Evolutionary conservation across 2,888 invertebrate species (phyloP), one percentile per base, ranked within the genome.

Genomic region (Hesperia comma): DNA sequence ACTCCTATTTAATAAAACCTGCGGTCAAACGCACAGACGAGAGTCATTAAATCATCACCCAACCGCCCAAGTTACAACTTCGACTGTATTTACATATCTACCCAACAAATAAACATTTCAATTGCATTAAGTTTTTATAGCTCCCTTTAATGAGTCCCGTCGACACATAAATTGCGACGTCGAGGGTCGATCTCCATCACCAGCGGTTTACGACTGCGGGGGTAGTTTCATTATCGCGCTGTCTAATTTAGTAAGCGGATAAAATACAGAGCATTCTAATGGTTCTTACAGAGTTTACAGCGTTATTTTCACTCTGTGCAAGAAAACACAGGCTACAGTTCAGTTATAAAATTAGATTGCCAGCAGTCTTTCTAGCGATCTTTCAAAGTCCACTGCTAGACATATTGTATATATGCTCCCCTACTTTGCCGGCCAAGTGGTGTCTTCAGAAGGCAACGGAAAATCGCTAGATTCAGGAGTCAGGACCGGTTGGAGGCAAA

Each of bases 101-200:
- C 55, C 33, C 32, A 14, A 43, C 41, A 58, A 58, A 43, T 41
- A 58, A 58, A 58, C 43, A 58, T 58, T 58, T 58, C 21, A 58
- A 14, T 58, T 58, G 55, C 55, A 55, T 55, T 70, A 69, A 70
- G 64, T 46, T 62, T 70, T 70, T 71, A 70, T 63, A 61, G 68
- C 57, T 66, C 46, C 54, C 61, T 49, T 68, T 67, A 71, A 71
- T 70, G 71, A 71, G 71, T 43, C 40, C 21, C 53, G 46, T 66
- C 60, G 63, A 40, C 60, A 64, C 69, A 68, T 70, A 68, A 67
- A 71, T 67, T 61, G 70, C 61, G 51, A 70, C 49, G 49, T 49
- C 17, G 49, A 49, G 49, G 49, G 49, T 49, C 49, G 49, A 49
- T 49, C 49, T 49, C 49, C 49, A 49, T 49, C 49, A 49, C 12